phyloP scores from a whole-genome alignment of 2,797 vertebrate genomes.

The Trachurus trachurus region DNA sequence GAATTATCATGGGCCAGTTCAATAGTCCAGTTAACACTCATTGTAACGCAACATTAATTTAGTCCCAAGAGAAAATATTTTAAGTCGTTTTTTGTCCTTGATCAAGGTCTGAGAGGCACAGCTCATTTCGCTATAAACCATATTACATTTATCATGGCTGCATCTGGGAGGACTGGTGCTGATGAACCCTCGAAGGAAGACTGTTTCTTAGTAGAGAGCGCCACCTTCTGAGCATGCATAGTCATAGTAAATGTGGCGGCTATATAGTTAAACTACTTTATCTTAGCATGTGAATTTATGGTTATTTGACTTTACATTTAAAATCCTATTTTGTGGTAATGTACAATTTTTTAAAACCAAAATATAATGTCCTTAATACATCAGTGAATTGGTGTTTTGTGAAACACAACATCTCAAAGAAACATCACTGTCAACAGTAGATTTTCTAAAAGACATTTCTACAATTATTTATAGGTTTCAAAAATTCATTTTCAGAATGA shows the following conservation, averaged over 20 bases:
- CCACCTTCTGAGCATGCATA: constrained; percentile 69
- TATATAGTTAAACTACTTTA: neutral
- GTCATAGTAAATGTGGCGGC: neutral
- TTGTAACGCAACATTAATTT: constrained; percentile 78
- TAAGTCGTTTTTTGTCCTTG: constrained; percentile 73
- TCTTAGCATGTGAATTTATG: neutral
- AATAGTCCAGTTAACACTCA: constrained; percentile 74
- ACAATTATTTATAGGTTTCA: neutral
- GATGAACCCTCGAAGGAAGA: neutral
- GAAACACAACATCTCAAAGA: neutral
- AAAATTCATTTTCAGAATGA: neutral
- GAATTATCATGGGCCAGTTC: constrained; percentile 56
- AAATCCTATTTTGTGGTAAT: neutral
- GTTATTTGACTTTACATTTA: neutral
- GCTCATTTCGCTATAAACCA: constrained; percentile 66
- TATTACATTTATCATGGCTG: constrained; percentile 64
- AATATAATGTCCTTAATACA: neutral
- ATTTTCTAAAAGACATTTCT: neutral
- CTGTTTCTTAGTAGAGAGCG: constrained; percentile 80
- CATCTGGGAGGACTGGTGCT: constrained; percentile 49
- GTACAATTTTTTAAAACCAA: neutral
- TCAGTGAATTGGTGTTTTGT: neutral
- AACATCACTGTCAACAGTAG: neutral
- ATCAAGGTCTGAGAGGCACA: constrained; percentile 76
- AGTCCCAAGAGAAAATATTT: constrained; percentile 70